phyloP scores from a whole-genome alignment of 2,113 vertebrate species.

The Sigmodon hispidus region DNA sequence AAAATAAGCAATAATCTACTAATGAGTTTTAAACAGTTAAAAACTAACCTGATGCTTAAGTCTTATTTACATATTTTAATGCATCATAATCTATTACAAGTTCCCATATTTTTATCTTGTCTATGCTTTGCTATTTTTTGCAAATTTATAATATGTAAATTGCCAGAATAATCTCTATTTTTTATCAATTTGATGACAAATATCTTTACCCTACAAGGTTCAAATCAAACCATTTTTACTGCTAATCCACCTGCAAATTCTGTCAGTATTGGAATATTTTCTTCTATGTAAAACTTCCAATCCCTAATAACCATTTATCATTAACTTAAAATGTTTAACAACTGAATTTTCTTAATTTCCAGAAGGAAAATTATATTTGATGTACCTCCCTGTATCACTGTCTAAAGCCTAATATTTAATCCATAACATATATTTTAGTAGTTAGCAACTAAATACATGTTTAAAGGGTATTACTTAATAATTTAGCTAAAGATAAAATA shows the following conservation, averaged over 20 bases:
- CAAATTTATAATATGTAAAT: background rate
- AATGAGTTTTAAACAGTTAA: background rate
- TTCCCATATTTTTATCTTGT: background rate
- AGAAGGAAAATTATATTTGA: background rate
- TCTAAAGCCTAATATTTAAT: background rate
- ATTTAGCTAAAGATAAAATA: background rate
- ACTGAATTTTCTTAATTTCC: background rate
- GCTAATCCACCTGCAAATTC: background rate
- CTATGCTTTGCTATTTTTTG: background rate
- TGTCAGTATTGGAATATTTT: background rate
- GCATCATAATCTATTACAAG: background rate
- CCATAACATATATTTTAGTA: background rate
- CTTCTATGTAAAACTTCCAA: background rate
- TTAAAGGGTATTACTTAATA: background rate
- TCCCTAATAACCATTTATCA: background rate
- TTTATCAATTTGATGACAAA: conserved; percentile 9
- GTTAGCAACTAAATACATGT: background rate
- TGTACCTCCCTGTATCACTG: background rate
- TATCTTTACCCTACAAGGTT: background rate
- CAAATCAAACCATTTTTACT: background rate
- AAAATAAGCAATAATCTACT: background rate
- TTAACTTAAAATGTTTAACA: conserved; percentile 24
- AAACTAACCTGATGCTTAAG: background rate
- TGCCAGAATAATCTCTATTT: background rate
- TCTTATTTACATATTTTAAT: background rate